phyloP scores from a whole-genome alignment of 1,140 invertebrate species.

The Eciton burchellii region DNA sequence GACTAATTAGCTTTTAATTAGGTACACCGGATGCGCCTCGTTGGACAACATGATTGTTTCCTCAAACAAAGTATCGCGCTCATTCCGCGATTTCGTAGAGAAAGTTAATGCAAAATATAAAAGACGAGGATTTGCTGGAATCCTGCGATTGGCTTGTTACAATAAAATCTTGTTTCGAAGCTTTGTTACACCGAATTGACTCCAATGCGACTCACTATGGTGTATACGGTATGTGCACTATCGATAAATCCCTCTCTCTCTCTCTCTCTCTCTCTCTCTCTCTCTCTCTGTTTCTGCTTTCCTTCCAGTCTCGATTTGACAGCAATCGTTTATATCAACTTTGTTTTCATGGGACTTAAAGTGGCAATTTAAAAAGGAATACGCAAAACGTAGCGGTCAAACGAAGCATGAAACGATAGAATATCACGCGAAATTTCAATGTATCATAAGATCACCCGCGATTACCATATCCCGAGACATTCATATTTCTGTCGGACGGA shows the following conservation, averaged over 20 bases:
- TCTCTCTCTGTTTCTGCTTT: neutral
- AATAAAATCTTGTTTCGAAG: conserved; percentile 75
- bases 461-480: conserved; percentile 2
- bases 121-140: conserved; percentile 41
- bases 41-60: conserved; percentile 20
- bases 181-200: conserved; percentile 74
- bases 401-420: neutral
- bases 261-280: neutral
- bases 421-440: neutral
- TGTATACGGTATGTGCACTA: too few relatives aligned
- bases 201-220: conserved; percentile 48
- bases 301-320: conserved; percentile 20
- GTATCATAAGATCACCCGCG: conserved; percentile 5
- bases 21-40: neutral
- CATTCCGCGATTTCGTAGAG: conserved; percentile 7
- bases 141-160: conserved; percentile 72
- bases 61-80: conserved; percentile 2
- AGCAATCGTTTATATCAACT: conserved; percentile 45
- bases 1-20: conserved; percentile 42
- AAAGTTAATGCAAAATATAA: conserved; percentile 38
- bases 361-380: neutral
- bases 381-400: neutral
- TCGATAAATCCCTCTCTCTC: conserved; percentile 44
- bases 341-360: conserved; percentile 4
- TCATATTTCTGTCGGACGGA: neutral